Evolutionary conservation across 1,140 invertebrate genomes (phyloP).

Genomic region (Argopecten irradians): DNA sequence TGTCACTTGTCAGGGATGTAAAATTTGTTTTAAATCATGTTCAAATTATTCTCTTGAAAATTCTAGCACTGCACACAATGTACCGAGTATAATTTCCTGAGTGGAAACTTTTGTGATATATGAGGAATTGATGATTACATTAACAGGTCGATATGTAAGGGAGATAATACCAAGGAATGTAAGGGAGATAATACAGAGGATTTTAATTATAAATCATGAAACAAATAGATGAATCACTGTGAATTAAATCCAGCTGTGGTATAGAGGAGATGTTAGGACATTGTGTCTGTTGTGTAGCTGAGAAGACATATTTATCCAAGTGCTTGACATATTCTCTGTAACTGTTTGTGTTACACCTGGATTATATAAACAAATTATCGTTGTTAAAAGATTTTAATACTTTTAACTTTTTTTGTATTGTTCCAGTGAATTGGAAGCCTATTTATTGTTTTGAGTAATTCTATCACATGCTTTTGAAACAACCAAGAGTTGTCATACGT

Average conservation of each 20-base stretch:
- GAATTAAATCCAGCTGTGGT: no score
- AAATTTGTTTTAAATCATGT: neutral
- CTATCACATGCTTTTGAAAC: neutral
- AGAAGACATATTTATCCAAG: constrained; percentile 6
- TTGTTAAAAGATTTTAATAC: constrained; percentile 23
- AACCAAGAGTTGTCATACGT: neutral
- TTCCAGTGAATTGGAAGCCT: neutral
- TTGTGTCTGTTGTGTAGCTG: no score
- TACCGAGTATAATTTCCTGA: neutral
- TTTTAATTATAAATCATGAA: neutral
- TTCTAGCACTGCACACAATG: neutral
- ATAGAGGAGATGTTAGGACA: no score
- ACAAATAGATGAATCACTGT: no score
- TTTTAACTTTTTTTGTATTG: constrained; percentile 4
- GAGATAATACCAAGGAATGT: neutral
- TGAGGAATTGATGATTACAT: neutral
- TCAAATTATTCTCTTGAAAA: neutral
- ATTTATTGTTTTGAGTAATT: constrained; percentile 19
- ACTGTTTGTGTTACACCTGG: neutral
- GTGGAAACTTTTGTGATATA: neutral
- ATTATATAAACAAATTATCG: neutral
- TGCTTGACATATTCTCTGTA: neutral
- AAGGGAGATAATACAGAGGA: neutral
- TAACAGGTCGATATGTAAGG: no score
- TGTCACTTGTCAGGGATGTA: neutral